phyloP scores from a whole-genome alignment of 2,888 invertebrate genomes.

The Mesorhabditis spiculigera region DNA sequence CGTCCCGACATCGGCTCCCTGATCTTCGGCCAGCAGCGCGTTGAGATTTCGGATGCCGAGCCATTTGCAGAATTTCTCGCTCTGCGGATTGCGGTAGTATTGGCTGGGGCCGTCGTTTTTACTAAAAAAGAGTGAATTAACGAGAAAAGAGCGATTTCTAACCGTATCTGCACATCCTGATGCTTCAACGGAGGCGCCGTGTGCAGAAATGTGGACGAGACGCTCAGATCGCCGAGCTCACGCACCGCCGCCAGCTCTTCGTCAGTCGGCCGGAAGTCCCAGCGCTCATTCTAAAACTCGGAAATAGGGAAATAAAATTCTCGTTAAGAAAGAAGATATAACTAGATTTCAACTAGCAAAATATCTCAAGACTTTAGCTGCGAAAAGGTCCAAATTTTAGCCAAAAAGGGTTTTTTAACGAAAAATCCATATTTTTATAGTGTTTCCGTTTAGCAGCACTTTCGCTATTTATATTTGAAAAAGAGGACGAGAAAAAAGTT shows the following conservation, averaged over 20 bases:
- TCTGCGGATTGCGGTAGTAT: constrained; percentile 47
- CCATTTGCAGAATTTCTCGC: constrained; percentile 44
- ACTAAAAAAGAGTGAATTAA: background rate
- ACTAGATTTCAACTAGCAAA: background rate
- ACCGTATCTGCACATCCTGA: background rate
- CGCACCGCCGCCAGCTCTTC: constrained; percentile 69
- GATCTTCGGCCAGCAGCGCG: constrained; percentile 29
- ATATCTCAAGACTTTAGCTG: no score
- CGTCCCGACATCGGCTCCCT: constrained; percentile 21
- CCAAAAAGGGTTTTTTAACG: no score
- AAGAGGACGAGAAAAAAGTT: no score
- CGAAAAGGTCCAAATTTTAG: no score
- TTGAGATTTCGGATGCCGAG: constrained; percentile 51
- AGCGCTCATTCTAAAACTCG: constrained; percentile 68
- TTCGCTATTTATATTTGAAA: no score
- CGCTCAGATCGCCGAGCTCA: constrained; percentile 65
- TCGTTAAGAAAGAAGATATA: no score
- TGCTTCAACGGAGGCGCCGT: constrained; percentile 69
- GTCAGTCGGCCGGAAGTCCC: constrained; percentile 42
- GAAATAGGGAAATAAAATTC: constrained; percentile 56
- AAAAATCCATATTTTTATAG: no score
- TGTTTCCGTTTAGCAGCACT: no score
- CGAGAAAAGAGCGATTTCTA: background rate
- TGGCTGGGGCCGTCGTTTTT: background rate
- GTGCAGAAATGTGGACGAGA: constrained; percentile 76